These are phyloP conservation scores for Limonius californicus DNA, from an alignment of 1,140 invertebrate genomes.

Conservation along the genomic window DNA sequence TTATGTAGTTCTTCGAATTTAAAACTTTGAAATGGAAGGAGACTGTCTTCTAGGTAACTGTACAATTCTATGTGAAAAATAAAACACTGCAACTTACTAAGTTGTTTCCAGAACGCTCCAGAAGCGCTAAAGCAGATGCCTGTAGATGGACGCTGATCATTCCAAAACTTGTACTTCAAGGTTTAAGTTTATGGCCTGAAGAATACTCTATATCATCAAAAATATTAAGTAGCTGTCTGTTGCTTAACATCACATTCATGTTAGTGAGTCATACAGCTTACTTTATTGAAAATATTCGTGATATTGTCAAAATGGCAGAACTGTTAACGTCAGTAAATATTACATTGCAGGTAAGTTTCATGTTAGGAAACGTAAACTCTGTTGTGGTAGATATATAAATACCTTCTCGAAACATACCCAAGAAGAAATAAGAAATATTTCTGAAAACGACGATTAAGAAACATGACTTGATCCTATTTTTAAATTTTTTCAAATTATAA, in stretches of 20 bases:
- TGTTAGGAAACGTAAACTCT: too few relatives aligned
- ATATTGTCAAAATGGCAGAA: background rate
- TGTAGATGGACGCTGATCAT: background rate
- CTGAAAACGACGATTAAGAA: too few relatives aligned
- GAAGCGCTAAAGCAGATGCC: background rate
- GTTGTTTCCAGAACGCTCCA: background rate
- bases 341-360: background rate
- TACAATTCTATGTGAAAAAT: too few relatives aligned
- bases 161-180: background rate
- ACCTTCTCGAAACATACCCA: too few relatives aligned
- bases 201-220: background rate
- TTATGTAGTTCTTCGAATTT: too few relatives aligned
- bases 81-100: too few relatives aligned
- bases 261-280: background rate
- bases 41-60: too few relatives aligned
- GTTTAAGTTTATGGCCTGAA: background rate
- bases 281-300: background rate
- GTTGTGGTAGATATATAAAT: too few relatives aligned
- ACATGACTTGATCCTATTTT: too few relatives aligned
- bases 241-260: background rate
- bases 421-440: too few relatives aligned
- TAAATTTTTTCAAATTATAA: too few relatives aligned
- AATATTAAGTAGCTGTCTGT: background rate
- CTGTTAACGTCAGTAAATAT: background rate
- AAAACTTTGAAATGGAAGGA: too few relatives aligned